Base-by-base conservation (phyloP, 1,140 invertebrate species). In the Hermetia illucens region DNA sequence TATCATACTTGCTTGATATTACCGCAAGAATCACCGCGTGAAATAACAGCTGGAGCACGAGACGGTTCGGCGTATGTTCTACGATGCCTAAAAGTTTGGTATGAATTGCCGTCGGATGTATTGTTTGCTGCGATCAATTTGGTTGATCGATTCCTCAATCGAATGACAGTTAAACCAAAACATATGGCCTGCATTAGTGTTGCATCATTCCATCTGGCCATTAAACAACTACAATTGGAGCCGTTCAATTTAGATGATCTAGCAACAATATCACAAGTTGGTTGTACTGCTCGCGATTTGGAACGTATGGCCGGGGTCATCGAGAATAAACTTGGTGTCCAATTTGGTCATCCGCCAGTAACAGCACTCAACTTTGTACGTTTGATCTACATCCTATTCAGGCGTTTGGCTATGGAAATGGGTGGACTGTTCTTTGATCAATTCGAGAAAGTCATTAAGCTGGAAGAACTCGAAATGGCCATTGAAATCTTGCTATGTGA, bases 51-150 rank as follows among this genome's bases (percentile, higher is more conserved):
- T 37, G 75, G 73, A 16, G 77, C 77, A 32, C 66, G 82, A 3
- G 79, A 84, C 62, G 77, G 76, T 33, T 79, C 80, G 2, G 79
- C 78, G 5, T 79, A 83, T 56, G 79, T 82, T 44, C 63, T 85
- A 47, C 70, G 81, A 40, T 84, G 80, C 54, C 66, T 86, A 25
- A 85, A 84, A 62, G 75, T 83, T 43, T 82, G 81, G 79, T 86
- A 79, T 53, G 80, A 84, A 53, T 57, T 83, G 48, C 77, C 81
- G 4, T 74, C 77, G 9, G 78, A 83, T 44, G 78, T 82, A 12
- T 71, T 84, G 42, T 76, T 84, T 54, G 70, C 74, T 40, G 79
- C 80, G 33, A 74, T 82, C 54, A 82, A 78, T 56, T 53, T 81
- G 39, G 79, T 84, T 56, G 82, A 86, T 55, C 69, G 79, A 45